Evolutionary conservation across 2,888 invertebrate genomes (phyloP), one percentile per base, ranked within the genome.

Genomic region (Drosophila niveifrons): DNA sequence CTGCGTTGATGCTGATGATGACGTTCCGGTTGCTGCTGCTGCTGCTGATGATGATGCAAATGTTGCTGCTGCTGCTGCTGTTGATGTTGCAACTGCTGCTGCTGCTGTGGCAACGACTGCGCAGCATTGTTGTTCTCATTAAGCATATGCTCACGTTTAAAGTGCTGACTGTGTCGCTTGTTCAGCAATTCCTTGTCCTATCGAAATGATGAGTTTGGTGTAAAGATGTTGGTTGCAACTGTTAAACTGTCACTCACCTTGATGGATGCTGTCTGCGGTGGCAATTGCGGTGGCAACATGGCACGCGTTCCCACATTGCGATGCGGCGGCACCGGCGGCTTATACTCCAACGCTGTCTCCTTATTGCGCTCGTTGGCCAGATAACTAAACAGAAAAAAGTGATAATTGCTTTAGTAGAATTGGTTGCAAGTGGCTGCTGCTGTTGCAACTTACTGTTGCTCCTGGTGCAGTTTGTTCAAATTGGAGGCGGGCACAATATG

Each of bases 291-390:
- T 10, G 88, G 89, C 76, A 85, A 53, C 72, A 89, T 79, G 36
- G 83, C 80, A 0, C 86, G 73, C 57, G 94, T 93, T 18, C 94
- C 94, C 39, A 96, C 94, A 92, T 96, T 96, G 80, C 97, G 94
- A 90, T 97, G 97, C 31, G 97, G 97, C 18, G 97, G 97, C 62
- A 97, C 96, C n/a, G 97, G 97, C 3, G 97, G 97, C 80, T 96
- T 94, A 93, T 97, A 97, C 77, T 96, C 96, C 83, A 95, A 94
- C 89, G 93, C 92, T 92, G 93, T 93, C 76, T 91, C 93, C 91
- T 92, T n/a, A n/a, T n/a, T 93, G 79, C 88, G 89, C 17, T 89
- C 85, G 58, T 91, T 90, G 44, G 91, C 64, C 56, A 78, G 18
- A 64, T 83, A 90, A 93, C 94, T 58, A 94, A 57, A n/a, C n/a